Base-by-base conservation (phyloP, 1,140 invertebrate genomes). In the Tenebrio molitor region DNA sequence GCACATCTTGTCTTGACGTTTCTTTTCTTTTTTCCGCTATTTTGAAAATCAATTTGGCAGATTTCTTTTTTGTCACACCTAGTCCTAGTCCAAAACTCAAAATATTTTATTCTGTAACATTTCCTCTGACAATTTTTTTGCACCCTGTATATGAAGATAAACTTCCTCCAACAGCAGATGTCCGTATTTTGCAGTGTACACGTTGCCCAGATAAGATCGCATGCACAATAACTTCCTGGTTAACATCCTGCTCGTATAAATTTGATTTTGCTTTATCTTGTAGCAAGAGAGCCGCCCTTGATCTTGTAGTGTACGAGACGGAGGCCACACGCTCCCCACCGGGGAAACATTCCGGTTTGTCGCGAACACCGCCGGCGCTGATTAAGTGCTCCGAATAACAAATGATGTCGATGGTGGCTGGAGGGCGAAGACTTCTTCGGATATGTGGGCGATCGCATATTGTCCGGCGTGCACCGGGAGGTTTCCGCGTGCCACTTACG, bases 401-500 rank as follows among this genome's bases (percentile, higher is more conserved):
- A n/a, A 12, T 33, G 10, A 33, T 33, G 29, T n/a, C n/a, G n/a
- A n/a, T 10, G 29, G 29, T 2, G 36, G 6, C 36, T n/a, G 12
- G 36, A 12, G 36, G 36, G 36, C 36, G 36, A 39, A 39, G 36
- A 39, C 36, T 29, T 29, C n/a, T n/a, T 39, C n/a, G 36, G 36
- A 33, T 10, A 33, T n/a, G 25, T 39, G 36, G 36, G 36, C n/a
- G 44, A 14, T 50, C 41, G 44, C 21, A 19, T 50, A 50, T 50
- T 50, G 36, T 39, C 36, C 36, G n/a, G n/a, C n/a, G 36, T 7
- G 6, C 36, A 8, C 12, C 7, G 36, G 36, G 36, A 39, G 36
- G 14, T 50, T 14, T 62, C 29, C 12, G 53, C 53, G 53, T 62
- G 53, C 16, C 25, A 62, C 53, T 62, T 50, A 19, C 3, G 21